These are phyloP conservation scores for Thrips palmi DNA, from an alignment of 1,140 invertebrate species.

Conservation along the genomic window DNA sequence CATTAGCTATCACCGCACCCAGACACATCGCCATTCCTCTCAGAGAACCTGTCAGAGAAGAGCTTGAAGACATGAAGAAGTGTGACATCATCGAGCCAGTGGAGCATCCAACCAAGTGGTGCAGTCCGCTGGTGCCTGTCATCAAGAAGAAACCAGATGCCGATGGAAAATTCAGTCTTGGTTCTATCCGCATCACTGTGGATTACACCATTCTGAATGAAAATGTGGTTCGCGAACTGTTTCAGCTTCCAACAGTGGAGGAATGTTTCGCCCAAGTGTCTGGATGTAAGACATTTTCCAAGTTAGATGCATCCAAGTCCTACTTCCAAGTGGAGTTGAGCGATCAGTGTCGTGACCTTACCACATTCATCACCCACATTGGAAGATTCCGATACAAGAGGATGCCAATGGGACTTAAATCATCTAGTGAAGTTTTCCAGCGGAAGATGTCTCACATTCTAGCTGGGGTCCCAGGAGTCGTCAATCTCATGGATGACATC, in stretches of 20 bases:
- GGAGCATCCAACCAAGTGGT: too few species aligned
- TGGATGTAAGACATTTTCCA: too few species aligned
- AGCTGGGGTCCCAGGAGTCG: slow-evolving; percentile 8
- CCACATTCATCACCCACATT: slow-evolving; percentile 10
- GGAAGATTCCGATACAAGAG: slow-evolving; percentile 10
- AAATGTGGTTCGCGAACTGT: slow-evolving; percentile 12
- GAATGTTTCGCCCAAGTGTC: slow-evolving; percentile 3
- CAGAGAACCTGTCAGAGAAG: too few species aligned
- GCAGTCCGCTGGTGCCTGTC: too few species aligned
- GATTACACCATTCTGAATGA: slow-evolving; percentile 18
- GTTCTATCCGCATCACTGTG: slow-evolving; percentile 11
- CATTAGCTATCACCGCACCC: too few species aligned
- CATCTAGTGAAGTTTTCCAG: slow-evolving; percentile 17
- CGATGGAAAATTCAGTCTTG: too few species aligned
- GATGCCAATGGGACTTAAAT: not conserved
- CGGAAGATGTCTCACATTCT: slow-evolving; percentile 15
- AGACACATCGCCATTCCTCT: too few species aligned
- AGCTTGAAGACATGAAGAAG: too few species aligned
- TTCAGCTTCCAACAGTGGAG: slow-evolving; percentile 10
- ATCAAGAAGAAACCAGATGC: too few species aligned
- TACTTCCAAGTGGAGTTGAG: too few species aligned
- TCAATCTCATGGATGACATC: slow-evolving; percentile 19
- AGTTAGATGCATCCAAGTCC: too few species aligned
- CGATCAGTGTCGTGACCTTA: not conserved
- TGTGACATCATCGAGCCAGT: too few species aligned